Evolutionary conservation across 2,113 vertebrate species (phyloP).

Genomic region (Microcebus murinus): DNA sequence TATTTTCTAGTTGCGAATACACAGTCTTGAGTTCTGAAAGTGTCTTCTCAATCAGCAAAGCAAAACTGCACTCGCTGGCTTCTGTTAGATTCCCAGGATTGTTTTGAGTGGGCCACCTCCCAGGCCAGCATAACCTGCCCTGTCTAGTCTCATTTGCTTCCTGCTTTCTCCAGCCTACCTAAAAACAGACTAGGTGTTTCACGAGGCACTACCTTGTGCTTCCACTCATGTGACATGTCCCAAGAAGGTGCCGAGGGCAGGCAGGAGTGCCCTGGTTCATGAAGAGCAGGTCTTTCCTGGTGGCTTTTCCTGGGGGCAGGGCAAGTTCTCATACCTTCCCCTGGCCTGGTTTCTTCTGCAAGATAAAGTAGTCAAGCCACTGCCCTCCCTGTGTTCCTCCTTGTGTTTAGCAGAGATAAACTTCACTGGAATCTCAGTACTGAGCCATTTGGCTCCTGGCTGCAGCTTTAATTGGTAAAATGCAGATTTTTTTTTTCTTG

Average conservation of each 20-base stretch:
- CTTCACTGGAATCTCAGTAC: constrained; percentile 87
- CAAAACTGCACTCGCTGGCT: neutral
- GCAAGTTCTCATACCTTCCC: constrained; percentile 70
- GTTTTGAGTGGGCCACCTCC: rapidly evolving
- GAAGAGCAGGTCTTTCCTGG: constrained; percentile 51
- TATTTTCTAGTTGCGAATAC: neutral
- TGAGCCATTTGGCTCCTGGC: constrained; percentile 92
- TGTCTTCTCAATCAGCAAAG: neutral
- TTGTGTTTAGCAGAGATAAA: constrained; percentile 96
- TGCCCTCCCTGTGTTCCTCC: constrained; percentile 86
- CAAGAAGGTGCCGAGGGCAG: constrained; percentile 64
- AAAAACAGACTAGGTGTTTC: constrained; percentile 53
- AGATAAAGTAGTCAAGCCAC: constrained; percentile 88
- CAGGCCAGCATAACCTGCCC: neutral
- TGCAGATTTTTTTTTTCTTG: constrained; percentile 95
- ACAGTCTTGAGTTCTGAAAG: neutral
- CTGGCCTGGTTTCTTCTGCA: constrained; percentile 80
- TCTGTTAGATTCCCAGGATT: neutral
- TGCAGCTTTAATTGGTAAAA: constrained; percentile 98
- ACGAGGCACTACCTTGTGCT: neutral
- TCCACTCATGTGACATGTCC: neutral
- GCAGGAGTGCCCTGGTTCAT: constrained; percentile 71
- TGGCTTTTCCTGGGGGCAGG: constrained; percentile 77
- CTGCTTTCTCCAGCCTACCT: neutral
- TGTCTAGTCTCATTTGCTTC: neutral